phyloP scores from a whole-genome alignment of 2,113 vertebrate species.

The Falcunculus frontatus region DNA sequence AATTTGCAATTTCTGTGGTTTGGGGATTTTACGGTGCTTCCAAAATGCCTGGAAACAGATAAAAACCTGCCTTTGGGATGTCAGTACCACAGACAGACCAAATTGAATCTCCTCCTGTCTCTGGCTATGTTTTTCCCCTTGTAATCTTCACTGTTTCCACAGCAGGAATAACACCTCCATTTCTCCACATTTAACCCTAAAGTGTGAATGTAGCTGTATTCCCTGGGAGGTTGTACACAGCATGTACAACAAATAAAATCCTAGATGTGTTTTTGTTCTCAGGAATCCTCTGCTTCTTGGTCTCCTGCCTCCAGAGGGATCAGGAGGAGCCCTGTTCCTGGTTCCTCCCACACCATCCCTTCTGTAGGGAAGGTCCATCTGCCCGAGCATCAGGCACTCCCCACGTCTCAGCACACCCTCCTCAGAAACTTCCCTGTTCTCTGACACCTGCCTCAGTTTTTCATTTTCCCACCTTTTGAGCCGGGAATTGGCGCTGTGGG shows the following conservation, averaged over 20 bases:
- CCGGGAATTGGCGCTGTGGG: neutral
- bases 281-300: neutral
- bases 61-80: neutral
- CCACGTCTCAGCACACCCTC: fast-evolving
- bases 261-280: neutral
- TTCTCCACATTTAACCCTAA: neutral
- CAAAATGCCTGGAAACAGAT: neutral
- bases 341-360: neutral
- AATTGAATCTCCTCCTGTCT: neutral
- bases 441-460: neutral
- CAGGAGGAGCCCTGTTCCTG: neutral
- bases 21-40: neutral
- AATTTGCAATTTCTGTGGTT: neutral
- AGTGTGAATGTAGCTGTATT: neutral
- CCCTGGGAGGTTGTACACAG: neutral
- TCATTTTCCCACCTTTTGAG: too few species aligned
- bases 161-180: neutral
- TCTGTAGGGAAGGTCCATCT: neutral
- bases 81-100: neutral
- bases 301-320: neutral
- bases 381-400: fast-evolving
- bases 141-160: neutral
- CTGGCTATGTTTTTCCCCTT: neutral
- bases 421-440: neutral
- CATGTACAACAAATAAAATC: neutral